phyloP scores from a whole-genome alignment of 2,797 vertebrate genomes.

The Brachyrhaphis roseni region DNA sequence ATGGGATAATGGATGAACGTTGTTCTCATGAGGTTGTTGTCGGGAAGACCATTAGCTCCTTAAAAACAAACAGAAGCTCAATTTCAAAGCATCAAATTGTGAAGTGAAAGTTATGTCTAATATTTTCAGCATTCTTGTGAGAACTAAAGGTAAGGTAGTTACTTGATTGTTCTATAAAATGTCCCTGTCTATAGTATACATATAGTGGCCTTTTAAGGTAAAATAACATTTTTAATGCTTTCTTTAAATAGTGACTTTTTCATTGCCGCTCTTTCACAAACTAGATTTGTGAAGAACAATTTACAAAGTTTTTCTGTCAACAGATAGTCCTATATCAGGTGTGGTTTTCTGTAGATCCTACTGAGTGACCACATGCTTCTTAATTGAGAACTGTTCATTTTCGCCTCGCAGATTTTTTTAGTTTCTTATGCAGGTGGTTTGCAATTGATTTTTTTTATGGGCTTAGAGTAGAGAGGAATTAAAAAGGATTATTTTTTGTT shows the following conservation, averaged over 20 bases:
- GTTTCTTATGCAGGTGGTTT: not conserved
- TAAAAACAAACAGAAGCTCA: too few species aligned
- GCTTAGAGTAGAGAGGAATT: not conserved
- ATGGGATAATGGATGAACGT: too few species aligned
- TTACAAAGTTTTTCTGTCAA: not conserved
- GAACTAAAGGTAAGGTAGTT: too few species aligned
- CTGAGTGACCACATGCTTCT: not conserved
- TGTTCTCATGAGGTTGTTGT: too few species aligned
- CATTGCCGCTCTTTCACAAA: not conserved
- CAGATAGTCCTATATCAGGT: not conserved
- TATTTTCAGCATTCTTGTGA: too few species aligned
- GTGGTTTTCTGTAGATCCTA: not conserved
- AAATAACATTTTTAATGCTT: too few species aligned
- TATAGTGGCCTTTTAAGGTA: too few species aligned
- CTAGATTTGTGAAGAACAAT: not conserved
- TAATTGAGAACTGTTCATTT: not conserved
- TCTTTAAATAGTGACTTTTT: not conserved
- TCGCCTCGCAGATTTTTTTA: not conserved
- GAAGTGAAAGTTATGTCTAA: too few species aligned
- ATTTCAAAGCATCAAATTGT: too few species aligned
- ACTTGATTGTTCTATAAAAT: too few species aligned
- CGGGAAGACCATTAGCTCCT: too few species aligned
- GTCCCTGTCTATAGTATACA: too few species aligned
- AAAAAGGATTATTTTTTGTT: not conserved
- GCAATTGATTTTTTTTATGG: not conserved